These are phyloP conservation scores for Platycheirus rosarum DNA, from an alignment of 2,888 invertebrate species.

Conservation along the genomic window DNA sequence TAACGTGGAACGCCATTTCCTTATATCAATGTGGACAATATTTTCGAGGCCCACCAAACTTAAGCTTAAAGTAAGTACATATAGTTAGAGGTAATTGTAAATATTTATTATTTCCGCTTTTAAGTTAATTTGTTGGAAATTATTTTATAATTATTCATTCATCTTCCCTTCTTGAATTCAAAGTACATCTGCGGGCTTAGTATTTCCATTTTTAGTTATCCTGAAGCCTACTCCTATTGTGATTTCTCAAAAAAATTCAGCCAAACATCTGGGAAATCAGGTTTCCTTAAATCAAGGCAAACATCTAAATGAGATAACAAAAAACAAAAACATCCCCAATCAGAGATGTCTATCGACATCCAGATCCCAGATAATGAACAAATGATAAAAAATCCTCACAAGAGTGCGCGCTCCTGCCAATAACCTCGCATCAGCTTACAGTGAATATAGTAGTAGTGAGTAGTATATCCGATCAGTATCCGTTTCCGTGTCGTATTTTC, in stretches of 20 bases:
- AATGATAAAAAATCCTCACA: constrained; percentile 47
- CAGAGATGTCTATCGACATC: constrained; percentile 58
- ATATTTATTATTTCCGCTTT: background rate
- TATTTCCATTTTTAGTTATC: background rate
- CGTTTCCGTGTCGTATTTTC: constrained; percentile 9
- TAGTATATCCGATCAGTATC: background rate
- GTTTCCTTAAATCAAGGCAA: constrained; percentile 7
- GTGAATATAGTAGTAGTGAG: background rate
- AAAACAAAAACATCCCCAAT: constrained; percentile 41
- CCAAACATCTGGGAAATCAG: constrained; percentile 46
- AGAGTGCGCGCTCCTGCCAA: constrained; percentile 19
- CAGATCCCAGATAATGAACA: constrained; percentile 25
- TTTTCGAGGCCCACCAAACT: too few species aligned
- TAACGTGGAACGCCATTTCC: too few species aligned
- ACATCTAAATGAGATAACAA: background rate
- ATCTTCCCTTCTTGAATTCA: background rate
- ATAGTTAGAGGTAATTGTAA: too few species aligned
- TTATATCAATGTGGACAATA: too few species aligned
- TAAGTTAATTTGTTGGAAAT: background rate
- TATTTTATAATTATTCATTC: background rate
- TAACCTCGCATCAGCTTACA: constrained; percentile 49
- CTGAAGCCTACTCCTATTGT: constrained; percentile 4
- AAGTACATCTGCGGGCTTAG: background rate
- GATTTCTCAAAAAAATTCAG: constrained; percentile 30
- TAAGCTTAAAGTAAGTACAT: too few species aligned